phyloP scores from a whole-genome alignment of 2,888 invertebrate genomes.

The Sinhomidia bicolor region DNA sequence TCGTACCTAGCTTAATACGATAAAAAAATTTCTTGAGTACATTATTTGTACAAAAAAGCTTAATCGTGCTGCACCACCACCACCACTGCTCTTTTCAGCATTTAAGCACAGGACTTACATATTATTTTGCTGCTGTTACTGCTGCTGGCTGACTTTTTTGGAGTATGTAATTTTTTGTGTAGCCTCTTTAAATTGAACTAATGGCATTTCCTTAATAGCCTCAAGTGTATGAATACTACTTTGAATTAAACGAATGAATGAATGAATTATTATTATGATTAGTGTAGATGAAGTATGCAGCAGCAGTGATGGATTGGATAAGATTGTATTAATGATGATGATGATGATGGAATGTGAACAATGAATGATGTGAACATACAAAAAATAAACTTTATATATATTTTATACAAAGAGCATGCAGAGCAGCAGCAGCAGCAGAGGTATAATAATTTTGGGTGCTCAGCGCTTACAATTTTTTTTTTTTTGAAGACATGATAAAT shows the following conservation, averaged over 20 bases:
- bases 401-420: background rate
- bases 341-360: constrained; percentile 38
- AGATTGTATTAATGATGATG: background rate
- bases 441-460: background rate
- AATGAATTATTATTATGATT: constrained; percentile 41
- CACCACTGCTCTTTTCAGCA: background rate
- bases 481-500: background rate
- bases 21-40: too few relatives aligned
- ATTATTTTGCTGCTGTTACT: background rate
- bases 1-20: too few relatives aligned
- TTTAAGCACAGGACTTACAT: background rate
- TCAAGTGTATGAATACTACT: constrained; percentile 23
- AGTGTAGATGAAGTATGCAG: background rate
- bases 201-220: constrained; percentile 56
- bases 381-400: background rate
- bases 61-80: background rate
- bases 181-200: constrained; percentile 44
- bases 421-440: too few relatives aligned
- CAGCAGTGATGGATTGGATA: background rate
- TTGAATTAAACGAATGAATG: constrained; percentile 50
- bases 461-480: background rate
- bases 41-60: too few relatives aligned
- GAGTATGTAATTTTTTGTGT: background rate
- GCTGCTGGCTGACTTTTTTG: constrained; percentile 1
- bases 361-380: background rate